phyloP scores from a whole-genome alignment of 2,888 invertebrate genomes.

The Rambutsinella grinnellia region DNA sequence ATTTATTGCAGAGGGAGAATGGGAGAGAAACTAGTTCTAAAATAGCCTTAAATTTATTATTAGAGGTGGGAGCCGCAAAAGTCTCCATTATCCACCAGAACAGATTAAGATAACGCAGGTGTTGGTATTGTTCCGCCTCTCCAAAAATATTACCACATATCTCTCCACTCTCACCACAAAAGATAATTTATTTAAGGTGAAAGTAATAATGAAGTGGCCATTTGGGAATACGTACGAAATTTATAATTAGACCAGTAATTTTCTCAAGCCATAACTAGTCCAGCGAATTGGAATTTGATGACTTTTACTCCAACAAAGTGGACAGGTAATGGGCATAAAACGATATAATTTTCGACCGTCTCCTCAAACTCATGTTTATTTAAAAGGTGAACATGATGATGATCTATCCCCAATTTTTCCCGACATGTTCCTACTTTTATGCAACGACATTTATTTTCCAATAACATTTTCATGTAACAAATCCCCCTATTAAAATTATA shows the following conservation, averaged over 20 bases:
- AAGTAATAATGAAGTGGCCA: slow-evolving; percentile 12
- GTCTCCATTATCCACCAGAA: background rate
- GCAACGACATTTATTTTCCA: slow-evolving; percentile 1
- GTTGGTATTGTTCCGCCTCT: background rate
- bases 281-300: background rate
- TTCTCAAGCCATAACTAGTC: background rate
- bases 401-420: background rate
- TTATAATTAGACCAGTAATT: slow-evolving; percentile 35
- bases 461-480: slow-evolving; percentile 35
- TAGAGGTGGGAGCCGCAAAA: background rate
- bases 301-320: background rate
- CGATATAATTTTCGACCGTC: background rate
- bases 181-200: background rate
- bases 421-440: background rate
- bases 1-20: background rate
- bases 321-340: background rate
- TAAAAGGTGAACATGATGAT: background rate
- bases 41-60: background rate
- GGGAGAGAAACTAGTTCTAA: background rate
- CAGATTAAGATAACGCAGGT: background rate
- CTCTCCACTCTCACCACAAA: background rate
- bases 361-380: background rate
- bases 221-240: slow-evolving; percentile 33
- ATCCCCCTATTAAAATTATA: slow-evolving; percentile 14
- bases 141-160: background rate